Evolutionary conservation across 2,888 invertebrate genomes (phyloP), one percentile per base, ranked within the genome.

Genomic region (Archaeoteleia sp.): DNA sequence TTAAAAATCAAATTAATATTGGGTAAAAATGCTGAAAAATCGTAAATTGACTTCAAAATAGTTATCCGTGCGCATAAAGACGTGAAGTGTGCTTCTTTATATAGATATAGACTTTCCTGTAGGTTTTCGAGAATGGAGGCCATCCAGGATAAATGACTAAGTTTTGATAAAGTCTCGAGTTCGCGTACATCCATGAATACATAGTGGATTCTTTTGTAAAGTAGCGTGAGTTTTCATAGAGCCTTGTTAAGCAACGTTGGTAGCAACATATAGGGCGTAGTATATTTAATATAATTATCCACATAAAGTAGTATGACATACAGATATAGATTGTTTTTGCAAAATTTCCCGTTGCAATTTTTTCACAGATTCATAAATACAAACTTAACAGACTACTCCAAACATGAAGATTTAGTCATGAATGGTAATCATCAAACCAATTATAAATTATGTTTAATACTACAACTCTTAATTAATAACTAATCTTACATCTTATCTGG

Each of bases 131-230:
- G 34, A 32, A 60, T 29, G 42, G 30, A 43, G 15, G 25, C 34
- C 23, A 23, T 43, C 55, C 20, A 30, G 63, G 72, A 75, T 72
- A 73, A 74, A 76, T 76, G 71, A 68, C 68, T 70, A 77, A 76
- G 61, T 77, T 76, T 77, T 73, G 75, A 78, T 77, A 78, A 76
- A 75, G 76, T 76, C 71, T 62, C 66, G 54, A 40, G 62, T 45
- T 63, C 67, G 67, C 65, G 70, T 62, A 58, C 72, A 71, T 55
- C 74, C 67, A 75, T 72, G 76, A 77, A 77, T 77, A 74, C 76
- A 75, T 76, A 78, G 74, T 74, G 57, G 68, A 51, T 45, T 54
- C 39, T 61, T 57, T 62, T 48, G 30, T 9, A 13, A 20, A 15
- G 29, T 10, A 7, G 14, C 20, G 8, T 23, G 30, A 9, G n/a